A percentile compares a stretch with the other conserved stretches of the same genome.
Evolutionary conservation across 2,888 invertebrate species (phyloP).

Genomic region (Mesoligia furuncula): DNA sequence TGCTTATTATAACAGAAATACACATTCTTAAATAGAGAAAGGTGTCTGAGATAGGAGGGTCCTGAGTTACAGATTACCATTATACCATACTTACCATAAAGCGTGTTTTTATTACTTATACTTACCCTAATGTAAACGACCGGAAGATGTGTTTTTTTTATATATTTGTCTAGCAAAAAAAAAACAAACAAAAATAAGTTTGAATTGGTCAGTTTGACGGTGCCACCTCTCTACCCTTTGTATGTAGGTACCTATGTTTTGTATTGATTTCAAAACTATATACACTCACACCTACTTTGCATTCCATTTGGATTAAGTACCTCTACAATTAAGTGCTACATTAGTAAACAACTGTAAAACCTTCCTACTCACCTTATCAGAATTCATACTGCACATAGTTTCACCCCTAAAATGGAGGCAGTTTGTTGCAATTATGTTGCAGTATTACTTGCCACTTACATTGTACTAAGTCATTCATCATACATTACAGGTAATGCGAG

Average conservation of each 20-base stretch:
- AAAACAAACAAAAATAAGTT: neutral
- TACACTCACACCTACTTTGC: constrained; percentile 16
- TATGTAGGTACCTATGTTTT: neutral
- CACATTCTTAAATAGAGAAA: neutral
- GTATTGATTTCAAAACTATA: constrained; percentile 20
- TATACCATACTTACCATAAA: neutral
- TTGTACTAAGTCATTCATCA: constrained; percentile 5
- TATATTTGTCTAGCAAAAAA: neutral
- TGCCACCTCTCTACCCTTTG: neutral
- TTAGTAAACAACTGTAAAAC: constrained; percentile 24
- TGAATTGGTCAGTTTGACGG: neutral
- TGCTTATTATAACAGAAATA: no score
- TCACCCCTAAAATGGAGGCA: constrained; percentile 26
- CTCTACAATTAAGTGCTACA: constrained; percentile 13
- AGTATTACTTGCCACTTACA: constrained; percentile 5
- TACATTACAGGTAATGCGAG: constrained; percentile 86
- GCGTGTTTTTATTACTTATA: neutral
- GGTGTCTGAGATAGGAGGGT: neutral
- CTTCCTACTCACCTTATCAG: neutral
- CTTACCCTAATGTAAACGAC: neutral
- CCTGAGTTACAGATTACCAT: neutral
- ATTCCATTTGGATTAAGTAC: constrained; percentile 8
- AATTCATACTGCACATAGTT: constrained; percentile 31
- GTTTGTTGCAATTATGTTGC: constrained; percentile 33
- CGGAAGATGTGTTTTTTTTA: no score